Evolutionary conservation across 2,888 invertebrate species (phyloP).

Genomic region (Ichneumon xanthorius): DNA sequence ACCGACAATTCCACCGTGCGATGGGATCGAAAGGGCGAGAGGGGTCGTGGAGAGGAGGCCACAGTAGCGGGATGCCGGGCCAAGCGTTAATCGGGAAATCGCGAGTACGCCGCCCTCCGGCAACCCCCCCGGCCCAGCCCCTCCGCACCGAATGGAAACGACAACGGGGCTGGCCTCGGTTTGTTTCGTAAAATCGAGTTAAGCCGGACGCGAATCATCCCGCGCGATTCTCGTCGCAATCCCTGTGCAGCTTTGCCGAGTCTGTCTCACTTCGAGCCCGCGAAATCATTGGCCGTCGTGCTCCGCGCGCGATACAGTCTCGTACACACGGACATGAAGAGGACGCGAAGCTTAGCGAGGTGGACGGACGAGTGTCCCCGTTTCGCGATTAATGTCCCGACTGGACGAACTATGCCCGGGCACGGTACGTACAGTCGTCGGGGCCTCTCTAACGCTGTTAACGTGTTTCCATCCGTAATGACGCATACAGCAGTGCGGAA

Average conservation of each 20-base stretch:
- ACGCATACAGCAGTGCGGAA: constrained; percentile 78
- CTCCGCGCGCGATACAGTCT: constrained; percentile 1
- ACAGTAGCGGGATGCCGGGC: constrained; percentile 14
- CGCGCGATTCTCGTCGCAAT: constrained; percentile 51
- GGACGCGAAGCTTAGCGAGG: constrained; percentile 60
- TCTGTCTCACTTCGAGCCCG: constrained; percentile 9
- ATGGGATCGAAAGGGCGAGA: constrained; percentile 4
- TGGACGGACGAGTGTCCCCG: constrained; percentile 62
- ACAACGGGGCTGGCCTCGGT: constrained; percentile 51
- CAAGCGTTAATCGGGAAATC: constrained; percentile 64
- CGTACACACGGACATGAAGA: constrained; percentile 32
- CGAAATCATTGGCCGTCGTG: constrained; percentile 39
- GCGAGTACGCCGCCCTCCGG: constrained; percentile 44
- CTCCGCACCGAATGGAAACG: constrained; percentile 24
- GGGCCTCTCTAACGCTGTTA: constrained; percentile 75
- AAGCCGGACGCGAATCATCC: constrained; percentile 58
- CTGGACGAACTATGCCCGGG: constrained; percentile 71
- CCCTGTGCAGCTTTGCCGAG: constrained; percentile 18
- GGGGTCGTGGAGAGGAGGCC: background rate
- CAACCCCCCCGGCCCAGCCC: background rate
- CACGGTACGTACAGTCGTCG: constrained; percentile 55
- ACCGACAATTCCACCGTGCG: background rate
- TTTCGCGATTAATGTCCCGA: constrained; percentile 78
- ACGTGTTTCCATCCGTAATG: constrained; percentile 81
- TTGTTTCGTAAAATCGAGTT: constrained; percentile 65